Evolutionary conservation across 2,113 vertebrate genomes (phyloP), one percentile per base, ranked within the genome.

Genomic region (Uria aalge): DNA sequence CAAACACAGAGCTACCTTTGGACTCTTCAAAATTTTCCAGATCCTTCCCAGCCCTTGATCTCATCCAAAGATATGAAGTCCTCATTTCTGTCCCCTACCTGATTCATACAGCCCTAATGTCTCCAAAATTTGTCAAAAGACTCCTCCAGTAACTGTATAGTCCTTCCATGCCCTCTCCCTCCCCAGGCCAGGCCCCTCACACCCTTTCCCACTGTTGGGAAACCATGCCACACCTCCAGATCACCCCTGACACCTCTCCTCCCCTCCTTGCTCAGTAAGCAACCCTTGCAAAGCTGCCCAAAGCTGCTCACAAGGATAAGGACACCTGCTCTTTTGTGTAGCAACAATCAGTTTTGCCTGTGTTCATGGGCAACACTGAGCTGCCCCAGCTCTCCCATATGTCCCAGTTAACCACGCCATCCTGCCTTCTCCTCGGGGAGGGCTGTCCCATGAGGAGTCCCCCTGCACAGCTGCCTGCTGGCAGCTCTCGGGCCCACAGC

Each of bases 141-240:
- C 0, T 9, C 5, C 40, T 67, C 5, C 38, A 50, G 15, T 48
- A 59, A 22, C 16, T 57, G 20, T 30, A 1, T 26, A 67, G 78
- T 81, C 29, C 32, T 73, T 47, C 62, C 21, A 27, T 38, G 7
- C 10, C 26, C 30, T 71, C 29, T 85, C 2, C 20, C 3, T 56
- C 26, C 26, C 17, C 12, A 45, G 14, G 9, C 22, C 48, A 88
- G 38, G 24, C 3, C 8, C 12, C 9, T 69, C 0, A 0, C 16
- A n/a, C 6, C 30, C 5, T 72, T 93, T 72, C 0, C 1, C 32
- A 9, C 20, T 15, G 12, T 21, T 41, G 11, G 32, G 63, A 75
- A 85, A 41, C 9, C 29, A 53, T 0, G 0, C 9, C 3, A 56
- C 43, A 36, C 4, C 8, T 40, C 30, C 36, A 76, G 34, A 41